phyloP scores from a whole-genome alignment of 2,113 vertebrate species.

The Aphelocoma coerulescens region DNA sequence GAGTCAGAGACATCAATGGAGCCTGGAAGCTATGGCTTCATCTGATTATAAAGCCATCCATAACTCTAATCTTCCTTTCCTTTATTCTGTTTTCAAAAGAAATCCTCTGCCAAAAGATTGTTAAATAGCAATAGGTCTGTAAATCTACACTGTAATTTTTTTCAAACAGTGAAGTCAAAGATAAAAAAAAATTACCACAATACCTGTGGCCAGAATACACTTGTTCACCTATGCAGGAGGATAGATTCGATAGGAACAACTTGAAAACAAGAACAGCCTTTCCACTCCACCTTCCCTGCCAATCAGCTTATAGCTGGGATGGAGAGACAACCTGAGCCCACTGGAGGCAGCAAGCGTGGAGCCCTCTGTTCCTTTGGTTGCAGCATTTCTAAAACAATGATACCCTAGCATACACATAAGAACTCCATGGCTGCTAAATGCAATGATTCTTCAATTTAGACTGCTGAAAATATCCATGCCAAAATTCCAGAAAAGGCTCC shows the following conservation, averaged over 20 bases:
- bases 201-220: background rate
- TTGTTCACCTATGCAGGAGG: background rate
- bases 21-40: background rate
- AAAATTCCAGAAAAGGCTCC: background rate
- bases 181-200: background rate
- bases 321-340: background rate
- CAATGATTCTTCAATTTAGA: background rate
- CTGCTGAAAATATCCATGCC: background rate
- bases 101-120: background rate
- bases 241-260: fast-evolving
- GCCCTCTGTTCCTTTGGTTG: background rate
- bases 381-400: background rate
- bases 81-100: slow-evolving; percentile 7
- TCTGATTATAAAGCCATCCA: background rate
- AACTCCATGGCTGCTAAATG: background rate
- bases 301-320: background rate
- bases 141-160: background rate
- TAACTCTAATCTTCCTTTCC: background rate
- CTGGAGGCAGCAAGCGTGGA: background rate
- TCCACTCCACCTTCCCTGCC: background rate
- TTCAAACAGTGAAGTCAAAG: background rate
- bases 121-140: background rate
- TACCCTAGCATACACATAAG: background rate
- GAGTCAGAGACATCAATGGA: background rate
- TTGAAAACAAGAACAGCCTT: background rate